Evolutionary conservation across 2,797 vertebrate species (phyloP).

Genomic region (Eutrigla gurnardus): DNA sequence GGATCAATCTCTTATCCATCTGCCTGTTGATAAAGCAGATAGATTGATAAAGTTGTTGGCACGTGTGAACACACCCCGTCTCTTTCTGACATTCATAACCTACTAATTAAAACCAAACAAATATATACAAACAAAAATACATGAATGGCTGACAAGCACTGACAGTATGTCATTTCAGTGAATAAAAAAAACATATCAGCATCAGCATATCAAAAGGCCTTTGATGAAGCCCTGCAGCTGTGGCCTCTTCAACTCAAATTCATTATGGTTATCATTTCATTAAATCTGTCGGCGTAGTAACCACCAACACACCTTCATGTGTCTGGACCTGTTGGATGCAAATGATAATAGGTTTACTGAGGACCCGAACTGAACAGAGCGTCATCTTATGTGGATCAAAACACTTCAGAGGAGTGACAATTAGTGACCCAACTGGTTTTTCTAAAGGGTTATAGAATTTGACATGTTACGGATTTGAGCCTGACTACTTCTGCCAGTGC

Average conservation of each 20-base stretch:
- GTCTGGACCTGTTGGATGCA: conserved; percentile 59
- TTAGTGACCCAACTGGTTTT: conserved; percentile 34
- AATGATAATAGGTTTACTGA: conserved; percentile 38
- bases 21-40: neutral
- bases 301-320: conserved; percentile 55
- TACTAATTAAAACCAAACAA: neutral
- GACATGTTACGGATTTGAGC: conserved; percentile 50
- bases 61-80: too few species aligned
- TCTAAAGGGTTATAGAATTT: conserved; percentile 49
- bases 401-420: conserved; percentile 15
- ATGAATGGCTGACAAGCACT: conserved; percentile 37
- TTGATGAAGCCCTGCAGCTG: conserved; percentile 77
- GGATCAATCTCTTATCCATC: neutral
- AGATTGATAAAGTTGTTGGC: too few species aligned
- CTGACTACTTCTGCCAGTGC: conserved; percentile 45
- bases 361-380: conserved; percentile 4
- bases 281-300: conserved; percentile 57
- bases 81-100: neutral
- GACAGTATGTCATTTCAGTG: conserved; percentile 50
- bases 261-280: conserved; percentile 67
- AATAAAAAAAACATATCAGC: conserved; percentile 57
- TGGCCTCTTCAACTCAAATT: conserved; percentile 67
- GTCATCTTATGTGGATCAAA: conserved; percentile 12
- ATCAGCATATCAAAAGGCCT: conserved; percentile 82
- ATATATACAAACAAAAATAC: conserved; percentile 22